These are phyloP conservation scores for Procambarus virginalis DNA, from an alignment of 1,140 invertebrate species.

Conservation along the genomic window DNA sequence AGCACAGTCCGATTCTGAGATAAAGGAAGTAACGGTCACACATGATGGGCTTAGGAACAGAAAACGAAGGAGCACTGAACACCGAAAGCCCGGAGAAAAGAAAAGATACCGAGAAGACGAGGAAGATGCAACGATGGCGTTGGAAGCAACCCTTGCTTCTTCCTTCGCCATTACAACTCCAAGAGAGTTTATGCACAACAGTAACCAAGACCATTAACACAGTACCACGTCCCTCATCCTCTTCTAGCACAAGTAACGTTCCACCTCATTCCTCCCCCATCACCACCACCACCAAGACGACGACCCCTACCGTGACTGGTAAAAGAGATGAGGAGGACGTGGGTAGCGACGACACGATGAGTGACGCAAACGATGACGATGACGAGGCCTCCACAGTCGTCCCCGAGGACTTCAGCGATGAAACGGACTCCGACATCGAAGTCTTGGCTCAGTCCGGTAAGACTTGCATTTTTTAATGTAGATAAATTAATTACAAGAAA, in stretches of 20 bases:
- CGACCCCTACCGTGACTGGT: background rate
- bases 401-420: conserved; percentile 50
- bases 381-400: conserved; percentile 57
- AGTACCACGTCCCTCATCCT: background rate
- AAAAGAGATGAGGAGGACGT: background rate
- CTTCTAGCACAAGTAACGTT: background rate
- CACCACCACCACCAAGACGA: background rate
- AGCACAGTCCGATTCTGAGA: conserved; percentile 44
- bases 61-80: conserved; percentile 22
- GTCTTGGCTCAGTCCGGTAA: conserved; percentile 53
- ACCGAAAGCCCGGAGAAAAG: conserved; percentile 8
- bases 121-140: background rate
- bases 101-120: conserved; percentile 15
- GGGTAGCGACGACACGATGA: conserved; percentile 16
- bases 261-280: conserved; percentile 4
- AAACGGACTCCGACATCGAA: conserved; percentile 58
- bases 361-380: conserved; percentile 47
- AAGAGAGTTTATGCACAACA: background rate
- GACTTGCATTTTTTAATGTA: background rate
- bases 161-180: background rate
- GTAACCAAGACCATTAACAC: background rate
- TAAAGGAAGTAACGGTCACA: background rate
- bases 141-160: background rate
- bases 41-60: conserved; percentile 14
- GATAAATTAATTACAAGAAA: too few species aligned